Base-by-base conservation (phyloP, 2,797 vertebrate genomes). In the Danio kyathit region DNA sequence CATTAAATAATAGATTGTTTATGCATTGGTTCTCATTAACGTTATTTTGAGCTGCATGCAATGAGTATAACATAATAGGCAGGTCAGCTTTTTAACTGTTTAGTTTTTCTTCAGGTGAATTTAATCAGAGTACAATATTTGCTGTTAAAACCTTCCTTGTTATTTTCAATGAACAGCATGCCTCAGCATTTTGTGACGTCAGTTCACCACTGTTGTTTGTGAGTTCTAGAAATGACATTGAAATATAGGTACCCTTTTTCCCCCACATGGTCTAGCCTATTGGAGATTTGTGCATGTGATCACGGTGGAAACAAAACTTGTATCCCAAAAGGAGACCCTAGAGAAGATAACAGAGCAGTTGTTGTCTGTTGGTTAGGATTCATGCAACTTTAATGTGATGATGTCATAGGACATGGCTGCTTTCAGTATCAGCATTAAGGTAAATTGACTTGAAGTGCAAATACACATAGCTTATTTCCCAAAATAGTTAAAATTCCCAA, bases 161-260 rank as follows among this genome's bases (percentile, higher is more conserved):
- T 52, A 7, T 59, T 41, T 63, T 71, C 56, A 54, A 8, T 79
- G 17, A 14, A 44, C 6, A 78, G 59, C 60, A 44, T 82, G 75
- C 6, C 5, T 66, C 52, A 17, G 54, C 61, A 44, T 73, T 82
- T 63, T 66, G 21, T n/a, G 19, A 12, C 63, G 16, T 17, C 60
- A 57, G 43, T 38, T 41, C 13, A 70, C 17, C 13, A 48, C 69
- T 72, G 69, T 29, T 38, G 21, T 19, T 11, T 52, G 49, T 56
- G 54, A 11, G 16, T 59, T 67, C 4, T 13, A 69, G 61, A 52
- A 67, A 59, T 12, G 57, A 12, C 71, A 74, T 41, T 51, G 11
- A 43, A 59, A 29, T 29, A 29, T 29, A 29, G 29, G 10, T 6
- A 13, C 16, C 7, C 51, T 29, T 11, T 1, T 41, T 3, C 59